Evolutionary conservation across 2,888 invertebrate species (phyloP).

Genomic region (Coremacera marginata): DNA sequence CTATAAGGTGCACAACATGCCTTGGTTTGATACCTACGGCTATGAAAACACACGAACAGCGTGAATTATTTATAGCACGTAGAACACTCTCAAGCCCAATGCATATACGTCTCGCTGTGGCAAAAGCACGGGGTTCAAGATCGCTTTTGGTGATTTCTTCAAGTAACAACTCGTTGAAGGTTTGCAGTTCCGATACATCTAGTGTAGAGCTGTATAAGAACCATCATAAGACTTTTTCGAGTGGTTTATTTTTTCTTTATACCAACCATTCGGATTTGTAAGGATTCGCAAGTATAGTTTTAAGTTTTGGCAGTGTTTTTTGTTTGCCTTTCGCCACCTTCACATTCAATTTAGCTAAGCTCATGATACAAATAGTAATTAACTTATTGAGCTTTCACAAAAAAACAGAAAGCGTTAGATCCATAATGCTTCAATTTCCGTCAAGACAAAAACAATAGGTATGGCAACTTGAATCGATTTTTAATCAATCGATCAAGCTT

Average conservation of each 20-base stretch:
- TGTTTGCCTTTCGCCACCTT: slow-evolving; percentile 59
- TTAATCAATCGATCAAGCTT: no score
- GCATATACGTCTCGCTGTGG: slow-evolving; percentile 49
- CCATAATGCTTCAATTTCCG: neutral
- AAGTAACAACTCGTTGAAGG: slow-evolving; percentile 48
- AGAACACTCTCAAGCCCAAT: slow-evolving; percentile 59
- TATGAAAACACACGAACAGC: slow-evolving; percentile 57
- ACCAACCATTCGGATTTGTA: slow-evolving; percentile 53
- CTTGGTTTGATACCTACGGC: slow-evolving; percentile 58
- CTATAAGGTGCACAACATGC: slow-evolving; percentile 55
- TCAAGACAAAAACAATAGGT: neutral
- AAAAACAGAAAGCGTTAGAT: no score
- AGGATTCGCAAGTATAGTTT: slow-evolving; percentile 59
- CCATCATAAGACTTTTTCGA: neutral
- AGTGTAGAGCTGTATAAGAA: slow-evolving; percentile 53
- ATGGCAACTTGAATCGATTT: no score
- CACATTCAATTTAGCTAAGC: slow-evolving; percentile 52
- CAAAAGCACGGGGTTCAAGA: slow-evolving; percentile 46
- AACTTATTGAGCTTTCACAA: neutral
- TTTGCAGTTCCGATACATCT: slow-evolving; percentile 49
- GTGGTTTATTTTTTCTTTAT: neutral
- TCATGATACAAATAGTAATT: slow-evolving; percentile 49
- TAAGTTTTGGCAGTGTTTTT: slow-evolving; percentile 58
- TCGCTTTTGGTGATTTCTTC: slow-evolving; percentile 43
- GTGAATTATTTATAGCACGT: slow-evolving; percentile 55